These are phyloP conservation scores for Cephalopholis sonnerati DNA, from an alignment of 2,113 vertebrate genomes.

Conservation along the genomic window DNA sequence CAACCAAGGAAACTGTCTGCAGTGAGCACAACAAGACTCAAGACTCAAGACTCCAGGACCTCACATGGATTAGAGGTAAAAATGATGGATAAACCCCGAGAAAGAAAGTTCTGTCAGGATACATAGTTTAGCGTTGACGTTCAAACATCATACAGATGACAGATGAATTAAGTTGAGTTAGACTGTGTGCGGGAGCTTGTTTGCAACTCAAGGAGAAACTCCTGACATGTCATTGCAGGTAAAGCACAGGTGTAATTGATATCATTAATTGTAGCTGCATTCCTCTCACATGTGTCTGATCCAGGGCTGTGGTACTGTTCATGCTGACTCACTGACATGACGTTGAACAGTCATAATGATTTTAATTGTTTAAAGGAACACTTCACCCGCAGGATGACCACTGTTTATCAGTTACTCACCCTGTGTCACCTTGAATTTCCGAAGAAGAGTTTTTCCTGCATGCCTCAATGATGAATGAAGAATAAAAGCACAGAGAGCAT, in stretches of 20 bases:
- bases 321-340: not conserved
- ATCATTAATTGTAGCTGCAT: conserved; percentile 33
- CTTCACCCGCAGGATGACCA: too few species aligned
- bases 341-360: not conserved
- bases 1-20: not conserved
- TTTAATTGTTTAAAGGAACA: too few species aligned
- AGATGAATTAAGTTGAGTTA: too few species aligned
- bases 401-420: too few species aligned
- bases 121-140: not conserved
- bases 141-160: not conserved
- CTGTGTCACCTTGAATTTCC: too few species aligned
- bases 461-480: too few species aligned
- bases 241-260: conserved; percentile 31
- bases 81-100: not conserved
- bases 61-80: not conserved
- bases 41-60: too few species aligned
- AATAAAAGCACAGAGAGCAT: too few species aligned
- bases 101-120: not conserved
- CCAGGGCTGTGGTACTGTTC: not conserved
- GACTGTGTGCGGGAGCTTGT: too few species aligned
- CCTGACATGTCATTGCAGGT: conserved; percentile 34
- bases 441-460: too few species aligned
- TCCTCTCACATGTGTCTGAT: conserved; percentile 38
- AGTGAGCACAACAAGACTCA: not conserved
- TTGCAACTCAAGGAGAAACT: not conserved